Evolutionary conservation across 2,888 invertebrate genomes (phyloP), one percentile per base, ranked within the genome.

Genomic region (Cheilosia vulpina): DNA sequence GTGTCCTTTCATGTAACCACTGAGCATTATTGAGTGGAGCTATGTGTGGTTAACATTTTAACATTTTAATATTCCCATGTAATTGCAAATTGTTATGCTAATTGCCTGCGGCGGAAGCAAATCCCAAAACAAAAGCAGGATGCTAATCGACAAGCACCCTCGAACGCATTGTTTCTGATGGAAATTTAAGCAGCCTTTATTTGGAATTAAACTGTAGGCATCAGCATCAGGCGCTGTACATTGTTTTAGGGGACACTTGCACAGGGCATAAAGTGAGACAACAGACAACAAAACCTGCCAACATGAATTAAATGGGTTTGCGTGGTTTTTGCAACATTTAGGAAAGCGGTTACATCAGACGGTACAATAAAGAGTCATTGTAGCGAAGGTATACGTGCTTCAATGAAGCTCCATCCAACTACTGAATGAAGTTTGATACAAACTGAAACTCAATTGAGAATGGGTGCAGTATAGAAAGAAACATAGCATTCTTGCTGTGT

Each of bases 21-120:
- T 55, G 43, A 55, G 66, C 71, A 55, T 69, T 80, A 73, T 69
- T 71, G 65, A 58, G 65, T 71, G 43, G 79, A 65, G 60, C 65
- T 57, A 21, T 84, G 38, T 79, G 84, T 27, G 79, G 80, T 80
- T 75, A 71, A 75, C 80, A 79, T 80, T 80, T 80, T 75, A 71
- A 75, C 80, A 79, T 80, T 80, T 84, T 80, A 79, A 84, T 84
- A 84, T 71, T 69, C 55, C 60, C 79, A 71, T 84, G 80, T 76
- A 80, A 84, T 84, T 79, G 84, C 80, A 76, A 84, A 84, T 80
- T 79, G 79, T 80, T 79, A 84, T 76, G 84, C 84, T 84, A 84
- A 84, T 84, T 84, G 79, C 63, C 41, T 75, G 69, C 17, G 69
- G 80, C 75, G 69, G 55, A n/a, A 57, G 41, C 73, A 69, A 83